A percentile compares a stretch with the other conserved stretches of the same genome.
Evolutionary conservation across 1,140 invertebrate genomes (phyloP).

Genomic region (Asbolus verrucosus): DNA sequence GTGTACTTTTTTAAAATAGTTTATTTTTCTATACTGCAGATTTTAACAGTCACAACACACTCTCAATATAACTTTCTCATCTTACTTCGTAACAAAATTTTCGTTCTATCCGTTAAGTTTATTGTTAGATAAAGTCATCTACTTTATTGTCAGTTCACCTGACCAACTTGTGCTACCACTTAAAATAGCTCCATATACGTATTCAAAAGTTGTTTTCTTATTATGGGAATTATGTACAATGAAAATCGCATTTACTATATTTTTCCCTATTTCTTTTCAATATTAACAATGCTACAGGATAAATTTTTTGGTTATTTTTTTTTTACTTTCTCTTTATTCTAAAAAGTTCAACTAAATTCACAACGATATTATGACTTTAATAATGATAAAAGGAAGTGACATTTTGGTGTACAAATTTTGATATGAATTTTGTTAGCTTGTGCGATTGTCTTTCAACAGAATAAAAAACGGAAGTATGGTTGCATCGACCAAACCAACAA

Average conservation of each 20-base stretch:
- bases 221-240: slow-evolving; percentile 37
- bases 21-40: slow-evolving; percentile 35
- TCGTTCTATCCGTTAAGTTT: slow-evolving; percentile 45
- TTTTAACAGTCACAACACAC: slow-evolving; percentile 42
- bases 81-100: slow-evolving; percentile 50
- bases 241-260: slow-evolving; percentile 16
- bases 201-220: slow-evolving; percentile 20
- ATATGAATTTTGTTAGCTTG: slow-evolving; percentile 42
- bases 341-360: background rate
- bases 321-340: background rate
- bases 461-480: no score
- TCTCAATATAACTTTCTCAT: slow-evolving; percentile 41
- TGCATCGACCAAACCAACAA: slow-evolving; percentile 39
- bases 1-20: slow-evolving; percentile 30
- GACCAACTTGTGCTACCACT: slow-evolving; percentile 45
- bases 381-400: slow-evolving; percentile 4
- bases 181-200: slow-evolving; percentile 38
- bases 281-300: slow-evolving; percentile 17
- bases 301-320: background rate
- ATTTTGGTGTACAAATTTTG: slow-evolving; percentile 39
- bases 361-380: background rate
- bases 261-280: background rate
- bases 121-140: slow-evolving; percentile 46
- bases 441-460: slow-evolving; percentile 18
- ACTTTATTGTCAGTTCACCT: slow-evolving; percentile 53